These are phyloP conservation scores for Phlogophora meticulosa DNA, from an alignment of 2,888 invertebrate species.

Conservation along the genomic window DNA sequence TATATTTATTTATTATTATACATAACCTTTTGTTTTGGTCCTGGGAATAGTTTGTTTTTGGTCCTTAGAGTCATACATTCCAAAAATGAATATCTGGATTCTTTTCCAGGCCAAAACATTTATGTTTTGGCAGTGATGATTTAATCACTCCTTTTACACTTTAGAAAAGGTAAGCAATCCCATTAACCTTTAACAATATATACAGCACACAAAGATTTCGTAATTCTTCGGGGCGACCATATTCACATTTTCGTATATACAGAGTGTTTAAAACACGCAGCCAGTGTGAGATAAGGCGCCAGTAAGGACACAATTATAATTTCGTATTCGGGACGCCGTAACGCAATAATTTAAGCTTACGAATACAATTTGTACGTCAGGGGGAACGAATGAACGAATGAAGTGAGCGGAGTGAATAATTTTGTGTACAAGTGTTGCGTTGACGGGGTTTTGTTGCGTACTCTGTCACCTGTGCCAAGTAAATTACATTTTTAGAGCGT, in stretches of 20 bases:
- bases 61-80: neutral
- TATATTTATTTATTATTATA: no score
- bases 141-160: no score
- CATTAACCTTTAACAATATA: neutral
- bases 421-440: constrained; percentile 72
- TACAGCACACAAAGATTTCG: constrained; percentile 12
- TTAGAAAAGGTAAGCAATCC: no score
- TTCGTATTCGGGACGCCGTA: constrained; percentile 74
- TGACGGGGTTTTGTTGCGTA: constrained; percentile 69
- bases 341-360: constrained; percentile 84
- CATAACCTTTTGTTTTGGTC: no score
- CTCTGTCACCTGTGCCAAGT: constrained; percentile 62
- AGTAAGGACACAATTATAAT: constrained; percentile 76
- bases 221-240: constrained; percentile 26
- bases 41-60: neutral
- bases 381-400: constrained; percentile 81
- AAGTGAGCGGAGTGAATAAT: constrained; percentile 83
- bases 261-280: constrained; percentile 39
- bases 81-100: no score
- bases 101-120: no score
- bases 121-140: no score
- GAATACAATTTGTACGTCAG: constrained; percentile 84
- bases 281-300: constrained; percentile 45
- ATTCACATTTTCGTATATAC: constrained; percentile 15
- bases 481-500: constrained; percentile 65